These are phyloP conservation scores for Dicranocentrus wangi DNA, from an alignment of 2,888 invertebrate species.

Conservation along the genomic window DNA sequence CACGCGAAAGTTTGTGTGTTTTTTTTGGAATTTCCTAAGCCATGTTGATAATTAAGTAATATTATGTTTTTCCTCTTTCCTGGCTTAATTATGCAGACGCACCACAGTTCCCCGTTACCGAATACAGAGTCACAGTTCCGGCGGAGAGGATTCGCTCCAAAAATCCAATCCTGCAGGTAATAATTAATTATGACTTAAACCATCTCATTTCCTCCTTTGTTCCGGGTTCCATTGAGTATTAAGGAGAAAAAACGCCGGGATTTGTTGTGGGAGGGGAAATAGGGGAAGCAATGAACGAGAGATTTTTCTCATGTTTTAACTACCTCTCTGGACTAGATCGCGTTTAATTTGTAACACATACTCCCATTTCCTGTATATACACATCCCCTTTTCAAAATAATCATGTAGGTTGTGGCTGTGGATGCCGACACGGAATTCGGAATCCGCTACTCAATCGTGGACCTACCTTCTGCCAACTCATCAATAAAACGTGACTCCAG, in stretches of 20 bases:
- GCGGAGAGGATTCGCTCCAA: constrained; percentile 70
- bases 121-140: constrained; percentile 75
- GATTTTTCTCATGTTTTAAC: no score
- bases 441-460: constrained; percentile 86
- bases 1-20: not conserved
- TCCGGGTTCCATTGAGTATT: no score
- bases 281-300: no score
- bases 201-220: constrained; percentile 19
- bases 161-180: constrained; percentile 72
- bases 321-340: no score
- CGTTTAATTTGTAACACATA: no score
- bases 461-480: constrained; percentile 76
- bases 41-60: constrained; percentile 34
- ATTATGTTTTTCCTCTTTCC: not conserved
- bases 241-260: no score
- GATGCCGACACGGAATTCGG: constrained; percentile 86
- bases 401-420: constrained; percentile 82
- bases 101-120: constrained; percentile 74
- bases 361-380: no score
- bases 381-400: no score
- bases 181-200: constrained; percentile 31
- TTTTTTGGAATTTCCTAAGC: not conserved
- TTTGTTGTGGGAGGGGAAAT: no score
- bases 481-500: constrained; percentile 78
- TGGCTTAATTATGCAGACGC: constrained; percentile 50